Evolutionary conservation across 2,888 invertebrate species (phyloP).

Genomic region (Thysanoteuthis rhombus): DNA sequence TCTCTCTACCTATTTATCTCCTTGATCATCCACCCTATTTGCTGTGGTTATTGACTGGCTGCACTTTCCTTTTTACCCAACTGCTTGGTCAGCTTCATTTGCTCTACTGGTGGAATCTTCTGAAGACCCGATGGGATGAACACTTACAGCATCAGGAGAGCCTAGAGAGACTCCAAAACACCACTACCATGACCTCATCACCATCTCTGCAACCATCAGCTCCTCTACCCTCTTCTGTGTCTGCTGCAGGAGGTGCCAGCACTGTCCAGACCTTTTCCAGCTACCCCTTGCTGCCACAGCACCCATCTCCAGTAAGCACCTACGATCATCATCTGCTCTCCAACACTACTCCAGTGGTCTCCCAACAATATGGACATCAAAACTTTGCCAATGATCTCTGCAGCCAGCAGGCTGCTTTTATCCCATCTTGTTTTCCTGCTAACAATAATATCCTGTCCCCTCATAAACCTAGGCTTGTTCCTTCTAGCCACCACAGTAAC

Average conservation of each 20-base stretch:
- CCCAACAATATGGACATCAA: conserved; percentile 27
- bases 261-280: conserved; percentile 18
- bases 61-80: conserved; percentile 59
- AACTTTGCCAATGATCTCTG: not conserved
- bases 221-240: not conserved
- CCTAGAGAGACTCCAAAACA: conserved; percentile 42
- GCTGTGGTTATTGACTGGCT: conserved; percentile 47
- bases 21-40: conserved; percentile 58
- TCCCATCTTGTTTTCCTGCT: conserved; percentile 1
- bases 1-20: conserved; percentile 51
- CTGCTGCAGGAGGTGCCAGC: not conserved
- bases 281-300: conserved; percentile 19
- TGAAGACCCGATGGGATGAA: conserved; percentile 61
- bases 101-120: conserved; percentile 44
- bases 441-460: conserved; percentile 13
- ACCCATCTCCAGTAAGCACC: conserved; percentile 28
- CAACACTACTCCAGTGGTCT: conserved; percentile 16
- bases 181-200: not conserved
- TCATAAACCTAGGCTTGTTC: conserved; percentile 18
- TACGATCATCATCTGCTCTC: conserved; percentile 29
- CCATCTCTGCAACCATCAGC: not conserved
- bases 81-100: conserved; percentile 51
- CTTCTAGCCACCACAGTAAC: not conserved
- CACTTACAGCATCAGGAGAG: conserved; percentile 62
- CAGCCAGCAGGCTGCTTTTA: conserved; percentile 17